A percentile compares a stretch with the other conserved stretches of the same genome.
These are phyloP conservation scores for Octodonta nipae DNA, from an alignment of 2,888 invertebrate genomes.

Conservation along the genomic window DNA sequence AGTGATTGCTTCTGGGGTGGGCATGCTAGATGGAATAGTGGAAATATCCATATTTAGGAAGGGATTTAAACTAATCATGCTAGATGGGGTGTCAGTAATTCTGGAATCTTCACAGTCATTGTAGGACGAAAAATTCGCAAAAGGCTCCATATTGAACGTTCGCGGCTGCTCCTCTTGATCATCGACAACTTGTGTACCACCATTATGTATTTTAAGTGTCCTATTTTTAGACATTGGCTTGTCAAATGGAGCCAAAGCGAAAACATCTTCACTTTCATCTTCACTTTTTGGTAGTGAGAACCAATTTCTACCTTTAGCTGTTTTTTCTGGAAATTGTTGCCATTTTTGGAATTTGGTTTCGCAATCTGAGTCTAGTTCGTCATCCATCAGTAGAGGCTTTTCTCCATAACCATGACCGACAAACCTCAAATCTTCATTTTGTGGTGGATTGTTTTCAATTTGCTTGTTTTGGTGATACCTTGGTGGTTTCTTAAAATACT, in stretches of 20 bases:
- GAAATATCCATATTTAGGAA: slow-evolving; percentile 1
- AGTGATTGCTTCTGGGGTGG: slow-evolving; percentile 7
- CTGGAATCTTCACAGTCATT: neutral
- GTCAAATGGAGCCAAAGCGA: slow-evolving; percentile 55
- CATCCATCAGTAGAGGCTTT: slow-evolving; percentile 59
- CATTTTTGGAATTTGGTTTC: slow-evolving; percentile 27
- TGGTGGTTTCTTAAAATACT: slow-evolving; percentile 37
- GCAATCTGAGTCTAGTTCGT: slow-evolving; percentile 56
- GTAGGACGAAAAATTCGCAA: slow-evolving; percentile 3
- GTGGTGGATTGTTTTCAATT: slow-evolving; percentile 29
- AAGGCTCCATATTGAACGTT: neutral
- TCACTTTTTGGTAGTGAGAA: slow-evolving; percentile 30
- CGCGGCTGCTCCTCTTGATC: slow-evolving; percentile 1
- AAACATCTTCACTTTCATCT: slow-evolving; percentile 46
- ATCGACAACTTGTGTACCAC: slow-evolving; percentile 4
- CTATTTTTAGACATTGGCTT: slow-evolving; percentile 20
- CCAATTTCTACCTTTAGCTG: slow-evolving; percentile 26
- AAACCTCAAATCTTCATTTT: slow-evolving; percentile 43
- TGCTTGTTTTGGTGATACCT: slow-evolving; percentile 17
- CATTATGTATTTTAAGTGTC: slow-evolving; percentile 5
- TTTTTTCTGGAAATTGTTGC: slow-evolving; percentile 10
- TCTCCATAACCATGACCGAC: slow-evolving; percentile 66
- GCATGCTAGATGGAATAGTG: too few species aligned
- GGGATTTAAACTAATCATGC: slow-evolving; percentile 6
- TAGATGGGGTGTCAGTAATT: neutral